A percentile compares a stretch with the other conserved stretches of the same genome.
Conservation (phyloP, 2,113 vertebrate species). For the Solenodon paradoxus region DNA sequence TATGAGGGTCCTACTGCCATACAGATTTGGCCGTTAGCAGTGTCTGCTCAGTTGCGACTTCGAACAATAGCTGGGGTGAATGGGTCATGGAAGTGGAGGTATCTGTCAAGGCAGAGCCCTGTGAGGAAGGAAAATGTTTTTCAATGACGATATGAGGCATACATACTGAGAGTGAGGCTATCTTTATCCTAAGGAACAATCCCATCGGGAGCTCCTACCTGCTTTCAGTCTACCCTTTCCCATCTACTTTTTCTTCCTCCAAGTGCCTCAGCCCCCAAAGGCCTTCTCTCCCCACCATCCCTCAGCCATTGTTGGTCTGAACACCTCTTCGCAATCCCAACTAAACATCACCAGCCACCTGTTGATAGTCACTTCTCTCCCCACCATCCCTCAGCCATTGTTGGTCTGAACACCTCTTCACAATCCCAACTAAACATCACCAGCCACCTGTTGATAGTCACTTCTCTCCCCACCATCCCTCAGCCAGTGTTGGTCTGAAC, state of each 20-base stretch:
- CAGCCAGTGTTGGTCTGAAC: background rate
- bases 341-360: too few relatives aligned
- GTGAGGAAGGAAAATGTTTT: slow-evolving; percentile 29
- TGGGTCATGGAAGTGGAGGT: background rate
- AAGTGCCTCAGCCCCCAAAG: slow-evolving; percentile 78
- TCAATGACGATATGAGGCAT: background rate
- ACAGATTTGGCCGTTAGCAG: slow-evolving; percentile 9
- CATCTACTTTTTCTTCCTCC: slow-evolving; percentile 61
- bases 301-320: too few relatives aligned
- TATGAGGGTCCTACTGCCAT: background rate
- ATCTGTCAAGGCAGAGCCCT: slow-evolving; percentile 6
- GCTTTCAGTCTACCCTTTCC: background rate
- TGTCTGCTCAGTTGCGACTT: slow-evolving; percentile 45
- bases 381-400: too few relatives aligned
- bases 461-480: background rate
- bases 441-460: too few relatives aligned
- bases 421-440: too few relatives aligned
- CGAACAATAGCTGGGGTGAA: background rate
- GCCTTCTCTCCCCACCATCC: too few relatives aligned
- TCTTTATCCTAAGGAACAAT: background rate
- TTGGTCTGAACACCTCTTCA: too few relatives aligned
- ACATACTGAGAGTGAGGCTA: background rate
- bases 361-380: too few relatives aligned
- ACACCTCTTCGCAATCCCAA: too few relatives aligned
- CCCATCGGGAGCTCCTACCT: background rate